Percentiles rank a stretch among this genome's conserved stretches.
phyloP scores from a whole-genome alignment of 2,113 vertebrate species.

The Cnemophilus loriae region DNA sequence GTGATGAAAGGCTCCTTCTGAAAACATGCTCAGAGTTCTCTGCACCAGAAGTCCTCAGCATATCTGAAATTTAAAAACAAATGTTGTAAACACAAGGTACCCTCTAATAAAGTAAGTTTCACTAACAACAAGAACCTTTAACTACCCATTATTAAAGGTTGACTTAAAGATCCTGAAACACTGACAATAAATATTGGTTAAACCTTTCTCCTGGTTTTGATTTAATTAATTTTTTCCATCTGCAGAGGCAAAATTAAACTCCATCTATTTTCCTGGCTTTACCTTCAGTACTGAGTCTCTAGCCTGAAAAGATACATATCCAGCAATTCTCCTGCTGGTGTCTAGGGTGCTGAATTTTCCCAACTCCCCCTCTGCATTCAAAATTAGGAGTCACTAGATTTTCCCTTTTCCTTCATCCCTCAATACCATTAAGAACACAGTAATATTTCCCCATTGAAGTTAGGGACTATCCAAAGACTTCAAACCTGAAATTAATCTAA shows the following conservation, averaged over 20 bases:
- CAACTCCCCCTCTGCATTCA: neutral
- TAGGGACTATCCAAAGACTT: neutral
- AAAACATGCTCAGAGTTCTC: conserved; percentile 56
- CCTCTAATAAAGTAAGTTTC: neutral
- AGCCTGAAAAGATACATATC: neutral
- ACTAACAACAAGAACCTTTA: neutral
- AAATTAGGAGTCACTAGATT: neutral
- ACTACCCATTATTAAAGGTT: neutral
- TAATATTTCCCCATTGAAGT: neutral
- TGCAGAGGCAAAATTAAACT: neutral
- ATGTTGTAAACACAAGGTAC: neutral
- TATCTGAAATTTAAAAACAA: conserved; percentile 55
- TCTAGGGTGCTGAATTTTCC: neutral
- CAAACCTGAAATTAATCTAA: neutral
- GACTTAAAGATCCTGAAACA: neutral
- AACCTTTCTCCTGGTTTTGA: neutral
- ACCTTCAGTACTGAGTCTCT: neutral
- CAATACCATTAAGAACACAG: neutral
- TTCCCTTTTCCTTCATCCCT: neutral
- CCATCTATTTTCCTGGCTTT: neutral
- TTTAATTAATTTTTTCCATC: neutral
- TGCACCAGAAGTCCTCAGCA: neutral
- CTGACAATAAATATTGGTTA: neutral
- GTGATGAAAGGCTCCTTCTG: conserved; percentile 69
- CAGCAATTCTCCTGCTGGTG: neutral